Percentiles rank a stretch among this genome's conserved stretches.
phyloP scores from a whole-genome alignment of 2,113 vertebrate species.

The Sebastes fasciatus region DNA sequence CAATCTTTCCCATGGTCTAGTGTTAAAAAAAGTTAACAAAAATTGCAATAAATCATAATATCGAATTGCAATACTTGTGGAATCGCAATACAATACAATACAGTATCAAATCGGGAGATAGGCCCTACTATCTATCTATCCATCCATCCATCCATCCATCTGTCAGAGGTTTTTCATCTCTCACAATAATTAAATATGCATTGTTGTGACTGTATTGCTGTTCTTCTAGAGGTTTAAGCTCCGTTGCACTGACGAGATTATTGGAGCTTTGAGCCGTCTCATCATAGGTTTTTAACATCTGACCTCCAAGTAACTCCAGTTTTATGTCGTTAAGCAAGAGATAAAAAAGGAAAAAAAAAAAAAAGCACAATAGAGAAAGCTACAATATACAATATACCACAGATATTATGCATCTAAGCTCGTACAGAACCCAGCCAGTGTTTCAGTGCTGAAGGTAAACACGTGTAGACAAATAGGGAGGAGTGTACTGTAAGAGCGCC shows the following conservation, averaged over 20 bases:
- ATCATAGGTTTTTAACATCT: background rate
- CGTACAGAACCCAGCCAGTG: background rate
- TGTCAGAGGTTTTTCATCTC: too few species aligned
- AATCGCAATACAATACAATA: too few species aligned
- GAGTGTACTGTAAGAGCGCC: background rate
- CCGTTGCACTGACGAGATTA: slow-evolving; percentile 3
- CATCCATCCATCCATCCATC: too few species aligned
- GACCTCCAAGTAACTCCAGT: background rate
- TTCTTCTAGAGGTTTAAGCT: background rate
- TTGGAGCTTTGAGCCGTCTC: background rate
- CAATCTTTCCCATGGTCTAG: too few species aligned
- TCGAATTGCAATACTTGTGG: too few species aligned
- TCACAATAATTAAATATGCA: background rate
- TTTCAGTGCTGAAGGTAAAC: slow-evolving; percentile 24
- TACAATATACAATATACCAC: background rate
- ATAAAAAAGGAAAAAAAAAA: slow-evolving; percentile 8
- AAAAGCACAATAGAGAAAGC: background rate
- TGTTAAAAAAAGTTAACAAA: too few species aligned
- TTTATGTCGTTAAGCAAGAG: slow-evolving; percentile 1
- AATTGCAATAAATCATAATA: too few species aligned
- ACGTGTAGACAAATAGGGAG: slow-evolving; percentile 8
- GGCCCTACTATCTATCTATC: too few species aligned
- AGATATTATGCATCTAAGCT: slow-evolving; percentile 10
- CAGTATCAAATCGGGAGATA: too few species aligned
- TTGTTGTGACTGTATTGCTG: background rate